phyloP scores from a whole-genome alignment of 2,797 vertebrate species.

The Merluccius polli region DNA sequence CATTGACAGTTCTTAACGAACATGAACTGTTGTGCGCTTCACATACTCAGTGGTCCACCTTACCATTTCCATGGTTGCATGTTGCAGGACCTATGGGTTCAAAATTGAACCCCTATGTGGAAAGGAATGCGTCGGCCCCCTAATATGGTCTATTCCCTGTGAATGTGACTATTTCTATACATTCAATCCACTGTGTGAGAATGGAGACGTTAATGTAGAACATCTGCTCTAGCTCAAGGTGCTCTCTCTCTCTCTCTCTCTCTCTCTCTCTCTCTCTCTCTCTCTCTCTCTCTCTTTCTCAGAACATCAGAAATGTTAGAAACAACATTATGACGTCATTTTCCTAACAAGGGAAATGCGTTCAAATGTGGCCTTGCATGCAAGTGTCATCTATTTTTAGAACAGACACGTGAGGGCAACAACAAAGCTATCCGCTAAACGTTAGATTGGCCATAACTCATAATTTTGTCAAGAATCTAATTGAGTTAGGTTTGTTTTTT shows the following conservation, averaged over 20 bases:
- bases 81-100: background rate
- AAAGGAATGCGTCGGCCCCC: background rate
- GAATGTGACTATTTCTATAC: background rate
- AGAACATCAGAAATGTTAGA: conserved; percentile 12
- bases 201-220: conserved; percentile 39
- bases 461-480: too few species aligned
- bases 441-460: too few species aligned
- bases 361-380: conserved; percentile 29
- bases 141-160: background rate
- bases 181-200: conserved; percentile 18
- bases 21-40: too few species aligned
- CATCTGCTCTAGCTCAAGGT: conserved; percentile 36
- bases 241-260: conserved; percentile 4
- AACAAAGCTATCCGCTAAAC: too few species aligned
- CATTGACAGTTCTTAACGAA: too few species aligned
- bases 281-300: too few species aligned
- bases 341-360: conserved; percentile 17
- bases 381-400: conserved; percentile 44
- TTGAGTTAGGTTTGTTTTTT: too few species aligned
- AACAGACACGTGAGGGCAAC: conserved; percentile 23
- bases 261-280: too few species aligned
- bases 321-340: conserved; percentile 38
- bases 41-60: too few species aligned
- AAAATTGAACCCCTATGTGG: background rate
- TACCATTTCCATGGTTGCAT: too few species aligned